Evolutionary conservation across 2,113 vertebrate genomes (phyloP), one percentile per base, ranked within the genome.

Genomic region (Ptilorrhoa leucosticta): DNA sequence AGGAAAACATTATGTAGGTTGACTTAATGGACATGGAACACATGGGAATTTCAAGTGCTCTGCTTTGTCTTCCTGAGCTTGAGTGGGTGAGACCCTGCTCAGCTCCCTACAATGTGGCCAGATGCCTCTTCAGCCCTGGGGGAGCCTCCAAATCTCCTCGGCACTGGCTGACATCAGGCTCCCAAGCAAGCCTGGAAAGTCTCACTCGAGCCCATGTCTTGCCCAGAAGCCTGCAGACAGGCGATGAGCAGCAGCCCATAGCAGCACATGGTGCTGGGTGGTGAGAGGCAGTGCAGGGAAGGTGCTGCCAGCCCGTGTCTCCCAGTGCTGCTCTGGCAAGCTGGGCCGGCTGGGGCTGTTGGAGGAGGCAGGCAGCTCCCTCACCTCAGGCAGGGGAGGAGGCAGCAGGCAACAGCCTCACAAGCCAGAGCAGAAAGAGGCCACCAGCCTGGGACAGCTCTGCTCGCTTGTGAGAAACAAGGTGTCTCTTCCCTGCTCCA

Each of bases 101-200:
- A 73, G 27, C 33, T 70, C 27, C 39, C 9, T 3, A 0, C 22
- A 10, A 2, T 4, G 26, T 22, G 42, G 4, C 45, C 53, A 58
- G 23, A 37, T 21, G 39, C 27, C 24, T 50, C 71, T 66, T 76
- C 48, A 83, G 7, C 28, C 15, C 21, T 31, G 33, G 13, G 5
- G 13, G 4, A 50, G 4, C 17, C 60, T 81, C 58, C 40, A 69
- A 61, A 53, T 20, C 30, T 63, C 47, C 42, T 51, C 0, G 0
- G 21, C 48, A 22, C 17, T 0, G 0, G 15, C 60, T 63, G 65
- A 21, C 11, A 7, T 7, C 0, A 0, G 39, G 53, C 30, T 85
- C 33, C 33, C 6, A 9, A 19, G 45, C 28, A 45, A 77, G 45
- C 12, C 72, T 61, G 53, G n/a, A 17, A 60, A 48, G 28, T 2